These are phyloP conservation scores for Carollia perspicillata DNA, from an alignment of 2,113 vertebrate species.

Conservation along the genomic window DNA sequence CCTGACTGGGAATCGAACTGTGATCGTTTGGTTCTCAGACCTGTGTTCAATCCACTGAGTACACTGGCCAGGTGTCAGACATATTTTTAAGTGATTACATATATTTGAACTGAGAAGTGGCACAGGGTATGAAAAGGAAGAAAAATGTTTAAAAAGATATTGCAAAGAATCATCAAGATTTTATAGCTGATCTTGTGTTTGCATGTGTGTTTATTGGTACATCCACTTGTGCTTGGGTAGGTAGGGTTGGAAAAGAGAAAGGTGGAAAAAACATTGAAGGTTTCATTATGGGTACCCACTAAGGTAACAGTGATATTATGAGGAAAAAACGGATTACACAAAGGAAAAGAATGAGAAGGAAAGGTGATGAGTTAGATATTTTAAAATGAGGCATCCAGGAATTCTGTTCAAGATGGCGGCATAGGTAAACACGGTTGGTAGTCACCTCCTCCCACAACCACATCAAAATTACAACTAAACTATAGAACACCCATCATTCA, in stretches of 20 bases:
- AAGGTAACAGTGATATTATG: not conserved
- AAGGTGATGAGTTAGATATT: not conserved
- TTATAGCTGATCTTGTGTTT: not conserved
- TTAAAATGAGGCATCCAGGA: not conserved
- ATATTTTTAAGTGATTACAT: not conserved
- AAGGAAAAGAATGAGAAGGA: not conserved
- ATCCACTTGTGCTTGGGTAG: not conserved
- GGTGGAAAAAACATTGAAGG: not conserved
- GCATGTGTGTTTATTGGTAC: not conserved
- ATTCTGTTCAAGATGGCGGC: not conserved
- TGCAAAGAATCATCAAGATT: not conserved
- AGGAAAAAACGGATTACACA: not conserved
- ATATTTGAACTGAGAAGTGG: not conserved
- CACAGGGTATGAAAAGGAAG: not conserved
- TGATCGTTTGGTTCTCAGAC: too few relatives aligned
- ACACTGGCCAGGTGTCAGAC: too few relatives aligned
- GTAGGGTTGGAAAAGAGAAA: not conserved
- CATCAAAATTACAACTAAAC: not conserved
- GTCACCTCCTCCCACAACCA: not conserved
- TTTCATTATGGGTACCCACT: not conserved
- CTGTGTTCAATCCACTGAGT: too few relatives aligned
- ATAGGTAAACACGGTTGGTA: not conserved
- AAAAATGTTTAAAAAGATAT: not conserved
- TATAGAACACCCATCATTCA: not conserved
- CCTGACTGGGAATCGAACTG: too few relatives aligned